A percentile compares a stretch with the other conserved stretches of the same genome.
These are phyloP conservation scores for Pseudotriccus pelzelni DNA, from an alignment of 2,797 vertebrate genomes.

Conservation along the genomic window DNA sequence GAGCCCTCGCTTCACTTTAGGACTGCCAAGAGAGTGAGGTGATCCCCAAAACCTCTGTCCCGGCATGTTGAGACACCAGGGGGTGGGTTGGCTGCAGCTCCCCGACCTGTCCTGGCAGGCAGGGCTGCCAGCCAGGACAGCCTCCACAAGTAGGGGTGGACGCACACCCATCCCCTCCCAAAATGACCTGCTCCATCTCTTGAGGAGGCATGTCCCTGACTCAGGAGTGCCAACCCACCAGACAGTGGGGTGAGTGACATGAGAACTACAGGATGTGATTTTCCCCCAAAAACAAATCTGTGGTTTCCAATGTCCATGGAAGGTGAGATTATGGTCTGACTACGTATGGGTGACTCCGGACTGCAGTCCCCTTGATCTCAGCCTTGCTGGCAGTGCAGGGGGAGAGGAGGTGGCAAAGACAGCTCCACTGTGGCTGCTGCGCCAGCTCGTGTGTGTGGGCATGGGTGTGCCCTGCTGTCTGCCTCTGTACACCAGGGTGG, in stretches of 20 bases:
- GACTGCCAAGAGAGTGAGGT: background rate
- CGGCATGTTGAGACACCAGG: background rate
- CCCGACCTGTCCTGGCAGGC: background rate
- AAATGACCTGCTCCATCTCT: background rate
- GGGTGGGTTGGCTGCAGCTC: background rate
- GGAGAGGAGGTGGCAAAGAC: background rate
- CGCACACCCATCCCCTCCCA: background rate
- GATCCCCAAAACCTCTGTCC: background rate
- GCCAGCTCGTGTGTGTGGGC: rapidly evolving
- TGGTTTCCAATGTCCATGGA: background rate
- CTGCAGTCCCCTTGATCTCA: background rate
- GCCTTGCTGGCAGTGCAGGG: background rate
- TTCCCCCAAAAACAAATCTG: background rate
- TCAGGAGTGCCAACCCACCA: background rate
- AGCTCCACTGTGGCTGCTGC: background rate
- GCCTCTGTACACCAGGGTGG: background rate
- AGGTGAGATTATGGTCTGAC: rapidly evolving
- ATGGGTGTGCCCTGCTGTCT: background rate
- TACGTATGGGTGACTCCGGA: background rate
- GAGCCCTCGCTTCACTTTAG: background rate
- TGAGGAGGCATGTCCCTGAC: background rate
- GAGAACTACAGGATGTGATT: background rate
- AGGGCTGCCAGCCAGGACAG: background rate
- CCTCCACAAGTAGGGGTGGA: background rate
- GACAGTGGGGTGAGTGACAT: background rate